phyloP scores from a whole-genome alignment of 2,797 vertebrate species.

The Epinephelus malabaricus region DNA sequence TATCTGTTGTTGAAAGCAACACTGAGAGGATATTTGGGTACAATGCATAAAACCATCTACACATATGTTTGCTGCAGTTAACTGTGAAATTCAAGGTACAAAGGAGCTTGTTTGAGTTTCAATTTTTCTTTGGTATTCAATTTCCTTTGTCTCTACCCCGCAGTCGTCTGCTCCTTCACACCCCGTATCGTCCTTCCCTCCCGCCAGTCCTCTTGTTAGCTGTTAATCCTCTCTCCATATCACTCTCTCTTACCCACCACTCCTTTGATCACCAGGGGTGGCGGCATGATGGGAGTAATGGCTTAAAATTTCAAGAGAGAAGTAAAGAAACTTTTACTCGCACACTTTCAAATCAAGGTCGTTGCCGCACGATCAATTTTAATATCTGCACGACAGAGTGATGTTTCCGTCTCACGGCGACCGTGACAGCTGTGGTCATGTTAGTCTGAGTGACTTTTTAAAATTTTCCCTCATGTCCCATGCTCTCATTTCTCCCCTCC shows the following conservation, averaged over 20 bases:
- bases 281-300: conserved; percentile 50
- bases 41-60: neutral
- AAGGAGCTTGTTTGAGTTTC: conserved; percentile 7
- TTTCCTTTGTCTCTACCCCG: conserved; percentile 38
- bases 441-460: conserved; percentile 36
- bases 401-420: conserved; percentile 15
- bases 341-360: conserved; percentile 48
- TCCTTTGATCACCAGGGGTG: conserved; percentile 65
- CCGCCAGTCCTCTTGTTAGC: conserved; percentile 66
- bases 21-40: conserved; percentile 15
- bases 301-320: conserved; percentile 50
- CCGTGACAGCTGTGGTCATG: conserved; percentile 32
- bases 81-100: conserved; percentile 37
- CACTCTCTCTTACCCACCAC: conserved; percentile 47
- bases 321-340: conserved; percentile 45
- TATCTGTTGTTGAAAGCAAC: conserved; percentile 22
- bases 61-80: conserved; percentile 1
- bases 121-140: conserved; percentile 34
- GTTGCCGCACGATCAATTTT: conserved; percentile 19
- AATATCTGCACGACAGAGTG: conserved; percentile 6
- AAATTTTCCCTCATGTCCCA: conserved; percentile 27
- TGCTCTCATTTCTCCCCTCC: neutral
- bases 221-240: conserved; percentile 66
- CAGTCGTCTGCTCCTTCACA: conserved; percentile 47
- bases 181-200: conserved; percentile 25